Evolutionary conservation across 2,888 invertebrate genomes (phyloP).

Genomic region (Zhuqinia jingwanae): DNA sequence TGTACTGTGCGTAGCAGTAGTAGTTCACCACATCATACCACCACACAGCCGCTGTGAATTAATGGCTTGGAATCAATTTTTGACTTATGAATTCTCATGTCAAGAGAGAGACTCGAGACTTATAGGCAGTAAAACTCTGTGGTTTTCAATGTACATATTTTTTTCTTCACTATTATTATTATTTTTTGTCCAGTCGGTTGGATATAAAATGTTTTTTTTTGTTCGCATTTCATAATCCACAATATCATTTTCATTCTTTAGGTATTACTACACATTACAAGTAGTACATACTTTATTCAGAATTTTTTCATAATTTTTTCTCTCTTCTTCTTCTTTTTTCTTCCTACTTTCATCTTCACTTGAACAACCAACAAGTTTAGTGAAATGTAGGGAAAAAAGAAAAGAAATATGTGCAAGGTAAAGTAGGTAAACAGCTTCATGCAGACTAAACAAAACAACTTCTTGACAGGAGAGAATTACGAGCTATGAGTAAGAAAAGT

Average conservation of each 20-base stretch:
- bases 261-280: too few relatives aligned
- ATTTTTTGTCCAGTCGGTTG: constrained; percentile 12
- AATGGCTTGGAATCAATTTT: constrained; percentile 79
- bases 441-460: constrained; percentile 40
- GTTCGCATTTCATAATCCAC: too few relatives aligned
- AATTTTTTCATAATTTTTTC: too few relatives aligned
- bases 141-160: constrained; percentile 48
- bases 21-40: too few relatives aligned
- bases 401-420: constrained; percentile 1
- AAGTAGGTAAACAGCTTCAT: not conserved
- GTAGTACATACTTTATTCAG: too few relatives aligned
- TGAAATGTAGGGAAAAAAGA: not conserved
- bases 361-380: not conserved
- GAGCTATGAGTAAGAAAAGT: constrained; percentile 24
- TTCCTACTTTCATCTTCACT: constrained; percentile 6
- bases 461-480: constrained; percentile 65
- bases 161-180: constrained; percentile 45
- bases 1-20: too few relatives aligned
- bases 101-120: constrained; percentile 68
- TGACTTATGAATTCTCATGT: constrained; percentile 77
- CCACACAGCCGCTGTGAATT: constrained; percentile 61
- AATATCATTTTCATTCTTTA: too few relatives aligned
- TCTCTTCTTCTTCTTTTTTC: not conserved
- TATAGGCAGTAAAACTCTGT: constrained; percentile 63
- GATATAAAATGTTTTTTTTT: constrained; percentile 8